Evolutionary conservation across 2,888 invertebrate species (phyloP).

Genomic region (Chalcosyrphus nemorum): DNA sequence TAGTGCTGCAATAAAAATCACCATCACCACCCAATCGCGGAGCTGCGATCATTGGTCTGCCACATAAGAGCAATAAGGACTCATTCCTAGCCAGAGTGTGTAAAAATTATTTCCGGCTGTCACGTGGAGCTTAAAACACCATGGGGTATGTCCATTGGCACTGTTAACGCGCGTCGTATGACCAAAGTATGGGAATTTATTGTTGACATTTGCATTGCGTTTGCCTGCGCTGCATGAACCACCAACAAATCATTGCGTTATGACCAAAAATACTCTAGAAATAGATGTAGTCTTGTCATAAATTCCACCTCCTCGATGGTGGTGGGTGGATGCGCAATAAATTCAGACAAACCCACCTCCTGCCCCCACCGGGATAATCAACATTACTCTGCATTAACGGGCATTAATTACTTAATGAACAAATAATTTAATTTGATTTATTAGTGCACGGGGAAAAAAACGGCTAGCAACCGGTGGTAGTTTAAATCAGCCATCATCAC

Average conservation of each 20-base stretch:
- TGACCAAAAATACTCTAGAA: slow-evolving; percentile 8
- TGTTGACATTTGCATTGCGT: slow-evolving; percentile 4
- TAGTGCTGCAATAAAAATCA: slow-evolving; percentile 12
- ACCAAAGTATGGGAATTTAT: slow-evolving; percentile 35
- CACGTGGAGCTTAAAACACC: slow-evolving; percentile 14
- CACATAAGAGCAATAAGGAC: neutral
- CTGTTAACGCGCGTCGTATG: slow-evolving; percentile 16
- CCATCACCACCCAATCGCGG: neutral
- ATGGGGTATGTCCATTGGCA: slow-evolving; percentile 27
- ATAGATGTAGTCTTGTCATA: neutral
- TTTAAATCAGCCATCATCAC: slow-evolving; percentile 56
- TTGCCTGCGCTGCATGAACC: neutral
- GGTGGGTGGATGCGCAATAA: neutral
- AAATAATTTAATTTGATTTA: slow-evolving; percentile 74
- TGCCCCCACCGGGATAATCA: slow-evolving; percentile 28
- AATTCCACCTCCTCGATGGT: neutral
- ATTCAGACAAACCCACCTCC: no score
- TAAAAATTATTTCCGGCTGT: neutral
- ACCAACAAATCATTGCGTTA: slow-evolving; percentile 54
- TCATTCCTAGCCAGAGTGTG: neutral
- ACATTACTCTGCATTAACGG: slow-evolving; percentile 70
- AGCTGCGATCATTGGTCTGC: neutral
- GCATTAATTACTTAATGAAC: slow-evolving; percentile 73
- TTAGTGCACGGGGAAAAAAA: slow-evolving; percentile 18
- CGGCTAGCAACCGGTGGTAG: slow-evolving; percentile 12